Evolutionary conservation across 2,113 vertebrate species (phyloP).

Genomic region (Eptesicus fuscus): DNA sequence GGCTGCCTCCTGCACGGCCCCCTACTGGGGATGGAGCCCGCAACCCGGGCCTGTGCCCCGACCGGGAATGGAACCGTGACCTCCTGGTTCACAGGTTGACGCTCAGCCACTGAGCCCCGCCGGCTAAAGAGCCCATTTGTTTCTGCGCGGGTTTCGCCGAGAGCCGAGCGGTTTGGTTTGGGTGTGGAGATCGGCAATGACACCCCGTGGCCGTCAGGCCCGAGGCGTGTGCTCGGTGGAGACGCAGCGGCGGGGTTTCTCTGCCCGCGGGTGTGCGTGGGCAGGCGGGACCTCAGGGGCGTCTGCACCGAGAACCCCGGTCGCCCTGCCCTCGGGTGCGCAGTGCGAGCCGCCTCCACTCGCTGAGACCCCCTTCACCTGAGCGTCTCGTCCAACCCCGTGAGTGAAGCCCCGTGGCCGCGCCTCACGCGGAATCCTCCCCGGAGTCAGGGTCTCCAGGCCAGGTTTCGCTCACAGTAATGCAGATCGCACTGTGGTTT

Average conservation of each 20-base stretch:
- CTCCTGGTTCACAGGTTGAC: too few relatives aligned
- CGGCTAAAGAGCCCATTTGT: too few relatives aligned
- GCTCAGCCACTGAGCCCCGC: too few relatives aligned
- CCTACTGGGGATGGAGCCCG: too few relatives aligned
- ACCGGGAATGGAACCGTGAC: too few relatives aligned
- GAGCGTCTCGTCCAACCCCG: not conserved
- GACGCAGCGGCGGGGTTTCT: constrained; percentile 1
- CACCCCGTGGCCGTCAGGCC: not conserved
- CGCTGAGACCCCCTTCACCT: not conserved
- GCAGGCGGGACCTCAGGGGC: not conserved
- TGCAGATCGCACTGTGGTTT: not conserved
- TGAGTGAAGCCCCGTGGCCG: constrained; percentile 19
- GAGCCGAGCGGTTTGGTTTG: not conserved
- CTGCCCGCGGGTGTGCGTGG: not conserved
- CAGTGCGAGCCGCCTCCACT: not conserved
- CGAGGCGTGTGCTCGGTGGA: constrained; percentile 6
- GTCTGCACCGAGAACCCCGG: not conserved
- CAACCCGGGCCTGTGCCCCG: too few relatives aligned
- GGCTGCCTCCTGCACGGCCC: too few relatives aligned
- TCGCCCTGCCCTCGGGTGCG: not conserved
- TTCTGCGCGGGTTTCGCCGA: not conserved
- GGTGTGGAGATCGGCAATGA: not conserved
- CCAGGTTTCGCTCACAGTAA: not conserved
- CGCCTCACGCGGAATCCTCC: not conserved
- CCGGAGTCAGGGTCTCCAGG: not conserved